These are phyloP conservation scores for Notothenia coriiceps DNA, from an alignment of 2,113 vertebrate genomes.

Conservation along the genomic window DNA sequence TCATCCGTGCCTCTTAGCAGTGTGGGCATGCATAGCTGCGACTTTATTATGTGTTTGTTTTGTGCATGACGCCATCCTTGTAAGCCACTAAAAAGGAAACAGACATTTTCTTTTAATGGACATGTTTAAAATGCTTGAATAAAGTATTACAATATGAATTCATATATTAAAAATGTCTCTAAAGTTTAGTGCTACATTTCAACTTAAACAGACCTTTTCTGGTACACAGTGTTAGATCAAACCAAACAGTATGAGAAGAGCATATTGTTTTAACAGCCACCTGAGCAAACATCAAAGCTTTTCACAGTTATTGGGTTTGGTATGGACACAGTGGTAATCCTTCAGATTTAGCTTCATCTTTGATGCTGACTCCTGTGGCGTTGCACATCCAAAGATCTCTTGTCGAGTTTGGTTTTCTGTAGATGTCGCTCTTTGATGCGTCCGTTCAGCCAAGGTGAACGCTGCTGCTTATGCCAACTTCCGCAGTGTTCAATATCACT, in stretches of 20 bases:
- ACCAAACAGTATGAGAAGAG: neutral
- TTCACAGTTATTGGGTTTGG: conserved; percentile 39
- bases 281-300: conserved; percentile 57
- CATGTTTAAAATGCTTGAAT: neutral
- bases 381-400: conserved; percentile 19
- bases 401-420: neutral
- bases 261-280: conserved; percentile 53
- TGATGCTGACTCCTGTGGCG: conserved; percentile 42
- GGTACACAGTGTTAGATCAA: neutral
- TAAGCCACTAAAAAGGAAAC: neutral
- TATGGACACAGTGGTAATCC: conserved; percentile 48
- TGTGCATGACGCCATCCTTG: neutral
- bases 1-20: conserved; percentile 7
- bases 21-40: conserved; percentile 11
- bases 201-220: neutral
- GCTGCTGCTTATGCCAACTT: conserved; percentile 22
- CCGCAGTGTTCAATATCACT: neutral
- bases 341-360: conserved; percentile 51
- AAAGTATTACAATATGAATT: neutral
- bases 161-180: neutral
- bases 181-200: neutral
- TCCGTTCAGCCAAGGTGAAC: conserved; percentile 10
- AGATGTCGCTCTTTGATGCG: conserved; percentile 10
- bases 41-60: conserved; percentile 6
- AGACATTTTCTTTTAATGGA: too few relatives aligned